Base-by-base conservation (phyloP, 2,888 invertebrate genomes). In the Lepetodrilus schrolli region DNA sequence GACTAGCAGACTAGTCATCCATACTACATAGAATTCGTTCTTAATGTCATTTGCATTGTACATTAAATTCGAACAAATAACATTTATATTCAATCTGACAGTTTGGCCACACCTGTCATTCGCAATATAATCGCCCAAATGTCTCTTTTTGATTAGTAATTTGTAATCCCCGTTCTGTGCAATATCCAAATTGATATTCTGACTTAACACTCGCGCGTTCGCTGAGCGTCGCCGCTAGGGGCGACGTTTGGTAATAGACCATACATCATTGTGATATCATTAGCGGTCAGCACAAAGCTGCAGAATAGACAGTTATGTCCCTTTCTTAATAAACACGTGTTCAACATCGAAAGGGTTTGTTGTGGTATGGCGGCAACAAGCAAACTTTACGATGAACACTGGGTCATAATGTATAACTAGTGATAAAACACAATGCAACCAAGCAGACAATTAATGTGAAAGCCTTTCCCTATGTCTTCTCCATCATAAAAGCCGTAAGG, bases 311-410 rank as follows among this genome's bases (percentile, higher is more conserved):
- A 58, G 58, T 58, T 58, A 58, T 58, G 58, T 58, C 58, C 58
- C 58, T 58, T 58, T 23, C 30, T 58, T 58, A 58, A 58, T 58
- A 58, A 58, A 58, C 58, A 58, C 58, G 34, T 58, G 58, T 58
- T 58, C 26, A 58, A 58, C 58, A 58, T 58, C 30, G 58, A 23
- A 26, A 34, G 26, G 17, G 26, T 58, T 26, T 58, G 58, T 58
- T n/a, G 58, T 23, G 7, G 58, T 30, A 30, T 30, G 58, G 10
- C 26, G 30, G 23, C 4, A 34, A 58, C 58, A n/a, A 26, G 26
- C 17, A 17, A 30, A 58, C 17, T 58, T 34, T 58, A 58, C 30
- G 58, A 26, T n/a, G 58, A 17, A 30, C 58, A 58, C 58, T 23
- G 13, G 30, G 30, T 58, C 58, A 58, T 58, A 58, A 58, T 58